Conservation (phyloP, 1,140 invertebrate genomes). For the Riptortus pedestris region DNA sequence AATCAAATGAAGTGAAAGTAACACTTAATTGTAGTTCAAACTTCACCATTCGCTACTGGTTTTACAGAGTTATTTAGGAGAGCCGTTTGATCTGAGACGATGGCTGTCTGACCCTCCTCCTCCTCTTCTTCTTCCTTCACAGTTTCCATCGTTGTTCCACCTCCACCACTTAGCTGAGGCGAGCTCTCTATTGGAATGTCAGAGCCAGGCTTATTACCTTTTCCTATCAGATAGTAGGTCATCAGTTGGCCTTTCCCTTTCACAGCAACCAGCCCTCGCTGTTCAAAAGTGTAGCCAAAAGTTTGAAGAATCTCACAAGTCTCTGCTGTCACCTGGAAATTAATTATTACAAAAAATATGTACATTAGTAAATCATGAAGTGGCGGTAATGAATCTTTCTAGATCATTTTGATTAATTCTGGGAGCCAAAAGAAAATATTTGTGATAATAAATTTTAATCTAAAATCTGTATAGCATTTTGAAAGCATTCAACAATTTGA, state of each 20-base stretch:
- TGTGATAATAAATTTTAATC: not conserved
- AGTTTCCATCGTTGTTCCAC: slow-evolving; percentile 30
- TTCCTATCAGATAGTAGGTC: slow-evolving; percentile 84
- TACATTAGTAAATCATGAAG: no score
- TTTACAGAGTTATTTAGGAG: not conserved
- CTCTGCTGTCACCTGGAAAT: slow-evolving; percentile 75
- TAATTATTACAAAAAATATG: slow-evolving; percentile 4
- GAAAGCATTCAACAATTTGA: no score
- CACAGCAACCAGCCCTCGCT: slow-evolving; percentile 79
- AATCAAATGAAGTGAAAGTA: no score
- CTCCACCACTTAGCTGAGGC: not conserved
- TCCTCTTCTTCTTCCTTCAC: slow-evolving; percentile 32
- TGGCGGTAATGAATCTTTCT: no score
- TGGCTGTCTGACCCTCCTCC: slow-evolving; percentile 12
- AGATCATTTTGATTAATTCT: not conserved
- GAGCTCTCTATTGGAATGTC: not conserved
- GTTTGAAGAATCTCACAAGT: slow-evolving; percentile 73
- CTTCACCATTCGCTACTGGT: not conserved
- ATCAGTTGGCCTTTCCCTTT: slow-evolving; percentile 92
- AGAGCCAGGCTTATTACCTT: slow-evolving; percentile 29
- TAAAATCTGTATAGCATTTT: no score
- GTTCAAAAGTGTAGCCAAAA: slow-evolving; percentile 84
- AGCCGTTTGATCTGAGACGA: not conserved
- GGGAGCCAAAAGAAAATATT: not conserved
- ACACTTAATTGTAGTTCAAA: no score